Base-by-base conservation (phyloP, 1,140 invertebrate species). In the Hycleus cichorii region DNA sequence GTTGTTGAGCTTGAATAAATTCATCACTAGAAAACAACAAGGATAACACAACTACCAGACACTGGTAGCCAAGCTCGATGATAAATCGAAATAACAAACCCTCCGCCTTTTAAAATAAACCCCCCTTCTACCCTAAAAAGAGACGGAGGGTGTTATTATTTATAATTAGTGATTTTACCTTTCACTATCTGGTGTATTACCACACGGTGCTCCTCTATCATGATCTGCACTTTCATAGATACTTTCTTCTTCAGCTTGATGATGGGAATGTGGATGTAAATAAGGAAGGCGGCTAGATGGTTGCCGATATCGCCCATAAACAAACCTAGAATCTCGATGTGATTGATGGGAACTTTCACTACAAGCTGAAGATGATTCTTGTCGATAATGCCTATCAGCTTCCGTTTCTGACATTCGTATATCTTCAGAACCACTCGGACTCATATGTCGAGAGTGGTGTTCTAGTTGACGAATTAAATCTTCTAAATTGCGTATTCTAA, bases 1-100 rank as follows among this genome's bases (percentile, higher is more conserved):
- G 87, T 86, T 86, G 87, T 86, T 89, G 87, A 88, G 89, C 88
- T 88, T 90, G 88, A 88, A 90, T 89, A 87, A 90, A 90, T 84
- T 89, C 87, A 88, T 90, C 88, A 89, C 88, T 90, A 87, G 83
- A 89, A 88, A 88, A 87, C 85, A 86, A 86, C 83, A 86, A 81
- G 76, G 76, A 49, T 67, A 64, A 62, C 60, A 62, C 57, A 53
- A 57, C 65, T 67, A 67, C 65, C 65, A 58, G 47, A 26, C 50
- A 46, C 52, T 59, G 62, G 62, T 64, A 61, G 62, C 47, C 43
- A 39, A 40, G 45, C 44, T 56, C 44, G 46, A 27, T 24, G 43
- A 43, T 4, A 32, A 9, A 9, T 25, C 39, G 7, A 7, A 32
- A 7, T 42, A 24, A 10, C 39, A 10, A 39, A 32, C 47, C 48